Conservation (phyloP, 2,888 invertebrate genomes). For the Leptinotarsa rubiginosa region DNA sequence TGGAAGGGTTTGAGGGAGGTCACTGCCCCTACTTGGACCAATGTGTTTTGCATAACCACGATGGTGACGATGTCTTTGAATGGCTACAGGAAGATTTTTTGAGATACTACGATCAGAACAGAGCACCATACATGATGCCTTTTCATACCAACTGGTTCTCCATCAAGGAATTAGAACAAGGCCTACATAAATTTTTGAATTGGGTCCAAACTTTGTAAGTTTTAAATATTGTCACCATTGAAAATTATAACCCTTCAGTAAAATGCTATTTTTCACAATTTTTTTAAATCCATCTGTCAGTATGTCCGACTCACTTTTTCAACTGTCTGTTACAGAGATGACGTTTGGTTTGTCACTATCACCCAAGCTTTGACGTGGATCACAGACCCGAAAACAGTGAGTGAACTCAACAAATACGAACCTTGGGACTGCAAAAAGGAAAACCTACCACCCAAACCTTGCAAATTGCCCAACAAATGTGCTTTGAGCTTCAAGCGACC, state of each 20-base stretch:
- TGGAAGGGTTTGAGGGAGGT: conserved; percentile 89
- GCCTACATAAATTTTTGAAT: conserved; percentile 86
- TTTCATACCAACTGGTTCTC: conserved; percentile 98
- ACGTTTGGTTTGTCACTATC: conserved; percentile 88
- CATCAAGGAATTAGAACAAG: conserved; percentile 83
- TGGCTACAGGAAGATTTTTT: conserved; percentile 91
- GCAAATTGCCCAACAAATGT: conserved; percentile 85
- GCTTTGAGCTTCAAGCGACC: conserved; percentile 83
- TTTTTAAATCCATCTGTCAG: too few species aligned
- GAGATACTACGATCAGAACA: conserved; percentile 86
- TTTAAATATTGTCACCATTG: not conserved
- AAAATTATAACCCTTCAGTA: not conserved
- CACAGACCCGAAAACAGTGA: conserved; percentile 83
- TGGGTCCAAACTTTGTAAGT: conserved; percentile 82
- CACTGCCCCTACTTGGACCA: conserved; percentile 93
- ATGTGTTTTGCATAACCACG: conserved; percentile 90
- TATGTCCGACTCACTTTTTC: too few species aligned
- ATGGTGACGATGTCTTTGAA: conserved; percentile 79
- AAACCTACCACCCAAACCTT: conserved; percentile 78
- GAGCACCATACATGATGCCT: conserved; percentile 94
- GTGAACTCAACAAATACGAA: conserved; percentile 78
- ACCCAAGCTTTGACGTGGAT: conserved; percentile 93
- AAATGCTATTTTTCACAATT: not conserved
- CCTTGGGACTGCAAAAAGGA: conserved; percentile 85
- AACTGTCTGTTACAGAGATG: conserved; percentile 71